These are phyloP conservation scores for Stomatorhinus ivindoensis DNA, from an alignment of 2,113 vertebrate genomes.

Conservation along the genomic window DNA sequence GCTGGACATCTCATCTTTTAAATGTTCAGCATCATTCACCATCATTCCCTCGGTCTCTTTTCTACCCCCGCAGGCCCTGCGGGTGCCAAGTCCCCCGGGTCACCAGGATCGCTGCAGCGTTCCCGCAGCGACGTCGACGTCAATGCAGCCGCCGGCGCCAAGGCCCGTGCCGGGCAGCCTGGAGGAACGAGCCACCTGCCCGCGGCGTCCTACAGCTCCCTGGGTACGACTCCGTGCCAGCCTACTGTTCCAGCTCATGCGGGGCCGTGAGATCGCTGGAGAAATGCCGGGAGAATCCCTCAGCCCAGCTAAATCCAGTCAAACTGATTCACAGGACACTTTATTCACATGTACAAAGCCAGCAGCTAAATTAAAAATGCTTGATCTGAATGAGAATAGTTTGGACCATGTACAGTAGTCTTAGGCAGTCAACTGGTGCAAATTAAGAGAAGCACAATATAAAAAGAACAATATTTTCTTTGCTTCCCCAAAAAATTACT, in stretches of 20 bases:
- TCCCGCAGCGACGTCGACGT: conserved; percentile 91
- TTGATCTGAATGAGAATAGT: neutral
- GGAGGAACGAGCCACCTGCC: conserved; percentile 57
- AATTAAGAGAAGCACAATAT: neutral
- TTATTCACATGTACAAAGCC: neutral
- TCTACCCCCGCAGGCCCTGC: conserved; percentile 19
- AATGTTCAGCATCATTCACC: too few species aligned
- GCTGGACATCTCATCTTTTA: neutral
- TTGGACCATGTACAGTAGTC: neutral
- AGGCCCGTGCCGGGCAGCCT: conserved; percentile 62
- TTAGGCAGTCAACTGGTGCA: neutral
- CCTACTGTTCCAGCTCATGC: neutral
- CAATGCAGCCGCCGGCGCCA: conserved; percentile 71
- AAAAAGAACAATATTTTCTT: neutral
- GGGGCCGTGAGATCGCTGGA: neutral
- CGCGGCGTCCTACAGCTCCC: conserved; percentile 77
- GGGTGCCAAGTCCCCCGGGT: conserved; percentile 47
- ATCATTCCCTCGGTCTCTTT: neutral
- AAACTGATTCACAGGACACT: neutral
- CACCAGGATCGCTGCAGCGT: conserved; percentile 70
- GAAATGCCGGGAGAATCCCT: neutral
- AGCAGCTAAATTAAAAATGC: neutral
- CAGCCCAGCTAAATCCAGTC: neutral
- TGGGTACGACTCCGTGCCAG: conserved; percentile 58
- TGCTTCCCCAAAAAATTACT: neutral